These are phyloP conservation scores for Nycticorax nycticorax DNA, from an alignment of 2,113 vertebrate genomes.

Conservation along the genomic window DNA sequence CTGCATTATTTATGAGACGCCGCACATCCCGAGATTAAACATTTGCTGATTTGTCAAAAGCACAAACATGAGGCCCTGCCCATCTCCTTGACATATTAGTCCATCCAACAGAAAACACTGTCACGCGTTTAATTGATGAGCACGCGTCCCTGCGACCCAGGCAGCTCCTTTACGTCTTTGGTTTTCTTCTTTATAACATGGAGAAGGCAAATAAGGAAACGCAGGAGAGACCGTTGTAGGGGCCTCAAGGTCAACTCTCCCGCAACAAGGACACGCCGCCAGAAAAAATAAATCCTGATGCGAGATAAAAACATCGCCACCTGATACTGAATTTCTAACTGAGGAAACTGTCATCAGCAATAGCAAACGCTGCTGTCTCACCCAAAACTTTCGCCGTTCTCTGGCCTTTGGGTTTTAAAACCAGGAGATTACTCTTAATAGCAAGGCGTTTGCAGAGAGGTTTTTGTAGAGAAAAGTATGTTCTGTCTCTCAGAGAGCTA, in stretches of 20 bases:
- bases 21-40: constrained; percentile 86
- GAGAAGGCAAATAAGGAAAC: background rate
- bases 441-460: background rate
- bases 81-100: constrained; percentile 84
- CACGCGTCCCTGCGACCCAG: constrained; percentile 62
- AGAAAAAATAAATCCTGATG: background rate
- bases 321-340: background rate
- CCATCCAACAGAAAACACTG: constrained; percentile 79
- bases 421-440: background rate
- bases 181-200: background rate
- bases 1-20: constrained; percentile 88
- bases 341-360: background rate
- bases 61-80: constrained; percentile 83
- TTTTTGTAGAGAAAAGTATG: background rate
- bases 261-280: constrained; percentile 22
- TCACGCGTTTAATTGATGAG: constrained; percentile 82
- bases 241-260: constrained; percentile 41
- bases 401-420: background rate
- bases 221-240: background rate
- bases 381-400: background rate
- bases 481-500: background rate
- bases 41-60: constrained; percentile 92
- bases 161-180: background rate
- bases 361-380: background rate
- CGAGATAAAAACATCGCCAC: background rate